These are phyloP conservation scores for Poecile atricapillus DNA, from an alignment of 2,113 vertebrate genomes.

Conservation along the genomic window DNA sequence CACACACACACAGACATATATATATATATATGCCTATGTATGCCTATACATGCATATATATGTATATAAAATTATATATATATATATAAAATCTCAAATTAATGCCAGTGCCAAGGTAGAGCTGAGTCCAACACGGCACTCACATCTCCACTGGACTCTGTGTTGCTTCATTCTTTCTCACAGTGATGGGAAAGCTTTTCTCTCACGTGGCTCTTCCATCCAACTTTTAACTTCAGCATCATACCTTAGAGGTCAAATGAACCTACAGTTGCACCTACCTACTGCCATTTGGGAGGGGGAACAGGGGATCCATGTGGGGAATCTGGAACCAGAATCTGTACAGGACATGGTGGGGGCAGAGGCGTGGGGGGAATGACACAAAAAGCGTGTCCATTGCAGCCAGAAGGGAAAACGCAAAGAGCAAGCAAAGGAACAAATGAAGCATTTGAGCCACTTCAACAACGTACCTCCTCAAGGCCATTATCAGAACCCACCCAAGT, in stretches of 20 bases:
- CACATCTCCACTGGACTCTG: constrained; percentile 62
- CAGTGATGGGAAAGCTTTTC: constrained; percentile 55
- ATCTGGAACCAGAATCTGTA: constrained; percentile 29
- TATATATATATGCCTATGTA: constrained; percentile 64
- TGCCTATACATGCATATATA: constrained; percentile 64
- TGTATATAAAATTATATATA: constrained; percentile 52
- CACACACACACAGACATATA: not conserved
- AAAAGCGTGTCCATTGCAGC: not conserved
- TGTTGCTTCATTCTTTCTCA: constrained; percentile 65
- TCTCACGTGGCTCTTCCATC: constrained; percentile 68
- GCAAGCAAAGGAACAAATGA: not conserved
- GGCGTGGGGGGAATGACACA: not conserved
- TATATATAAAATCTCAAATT: constrained; percentile 72
- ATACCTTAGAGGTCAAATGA: constrained; percentile 51
- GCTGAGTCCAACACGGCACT: constrained; percentile 66
- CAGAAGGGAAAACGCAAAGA: constrained; percentile 31
- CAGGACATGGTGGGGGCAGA: not conserved
- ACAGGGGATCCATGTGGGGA: not conserved
- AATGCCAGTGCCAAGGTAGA: constrained; percentile 74
- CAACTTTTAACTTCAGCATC: constrained; percentile 64
- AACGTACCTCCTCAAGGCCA: constrained; percentile 33
- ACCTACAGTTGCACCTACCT: constrained; percentile 3
- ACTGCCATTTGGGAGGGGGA: constrained; percentile 30
- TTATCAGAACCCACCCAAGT: constrained; percentile 14
- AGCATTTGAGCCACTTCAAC: constrained; percentile 43